Evolutionary conservation across 2,888 invertebrate genomes (phyloP).

Genomic region (Stramonita haemastoma): DNA sequence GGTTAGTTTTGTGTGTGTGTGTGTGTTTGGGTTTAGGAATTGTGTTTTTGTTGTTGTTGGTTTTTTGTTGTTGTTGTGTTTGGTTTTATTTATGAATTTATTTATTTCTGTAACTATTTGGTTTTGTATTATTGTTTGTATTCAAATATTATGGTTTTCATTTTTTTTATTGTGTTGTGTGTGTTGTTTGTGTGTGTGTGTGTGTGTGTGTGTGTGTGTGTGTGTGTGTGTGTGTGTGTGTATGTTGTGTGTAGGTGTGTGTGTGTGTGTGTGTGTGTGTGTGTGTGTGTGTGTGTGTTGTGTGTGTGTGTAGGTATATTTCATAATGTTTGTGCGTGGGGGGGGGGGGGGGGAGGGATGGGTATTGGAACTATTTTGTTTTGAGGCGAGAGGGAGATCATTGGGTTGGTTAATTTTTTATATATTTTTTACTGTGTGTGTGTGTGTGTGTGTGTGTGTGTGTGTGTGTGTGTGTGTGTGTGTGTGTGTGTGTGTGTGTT

Average conservation of each 20-base stretch:
- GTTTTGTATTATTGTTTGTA: too few species aligned
- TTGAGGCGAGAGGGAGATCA: too few species aligned
- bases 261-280: background rate
- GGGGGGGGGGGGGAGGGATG: too few species aligned
- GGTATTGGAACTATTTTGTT: too few species aligned
- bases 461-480: slow-evolving; percentile 18
- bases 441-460: slow-evolving; percentile 20
- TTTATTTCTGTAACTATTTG: too few species aligned
- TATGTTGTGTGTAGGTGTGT: background rate
- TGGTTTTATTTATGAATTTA: background rate
- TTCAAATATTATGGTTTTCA: too few species aligned
- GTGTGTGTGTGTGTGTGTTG: background rate
- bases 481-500: background rate
- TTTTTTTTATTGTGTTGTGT: too few species aligned
- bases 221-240: slow-evolving; percentile 1
- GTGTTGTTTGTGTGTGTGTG: background rate
- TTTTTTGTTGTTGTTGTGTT: background rate
- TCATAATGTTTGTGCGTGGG: too few species aligned
- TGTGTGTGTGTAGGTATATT: background rate
- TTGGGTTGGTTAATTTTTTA: background rate
- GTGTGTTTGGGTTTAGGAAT: background rate
- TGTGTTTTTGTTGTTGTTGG: background rate
- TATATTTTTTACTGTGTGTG: background rate
- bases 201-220: background rate
- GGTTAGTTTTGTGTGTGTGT: slow-evolving; percentile 49